Percentiles rank a stretch among this genome's conserved stretches.
Evolutionary conservation across 2,113 vertebrate genomes (phyloP).

Genomic region (Amazona vittata): DNA sequence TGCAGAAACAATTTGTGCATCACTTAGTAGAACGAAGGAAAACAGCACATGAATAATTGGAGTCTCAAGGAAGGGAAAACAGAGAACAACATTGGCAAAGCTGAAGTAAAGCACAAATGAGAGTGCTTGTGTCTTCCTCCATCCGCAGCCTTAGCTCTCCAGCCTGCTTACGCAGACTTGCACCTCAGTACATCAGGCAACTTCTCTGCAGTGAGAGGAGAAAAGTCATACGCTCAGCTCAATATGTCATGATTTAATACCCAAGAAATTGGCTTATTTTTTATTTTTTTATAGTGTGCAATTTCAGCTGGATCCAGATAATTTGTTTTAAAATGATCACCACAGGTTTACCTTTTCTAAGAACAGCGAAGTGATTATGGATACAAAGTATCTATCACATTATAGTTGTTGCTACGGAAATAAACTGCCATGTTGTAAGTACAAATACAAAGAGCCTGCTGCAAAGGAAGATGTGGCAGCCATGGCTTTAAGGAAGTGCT

Average conservation of each 20-base stretch:
- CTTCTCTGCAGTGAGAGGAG: neutral
- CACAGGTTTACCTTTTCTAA: neutral
- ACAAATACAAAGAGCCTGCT: neutral
- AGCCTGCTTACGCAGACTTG: neutral
- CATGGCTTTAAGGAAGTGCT: neutral
- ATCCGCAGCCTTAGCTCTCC: neutral
- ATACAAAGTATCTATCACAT: neutral
- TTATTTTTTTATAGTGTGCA: neutral
- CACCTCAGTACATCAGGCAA: rapidly evolving
- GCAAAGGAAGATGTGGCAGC: neutral
- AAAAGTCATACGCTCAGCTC: neutral
- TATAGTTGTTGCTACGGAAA: conserved; percentile 1
- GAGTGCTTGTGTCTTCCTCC: neutral
- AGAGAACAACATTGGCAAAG: neutral
- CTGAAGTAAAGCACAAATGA: neutral
- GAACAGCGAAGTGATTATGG: neutral
- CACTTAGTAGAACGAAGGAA: neutral
- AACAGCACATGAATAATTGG: neutral
- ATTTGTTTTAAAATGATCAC: neutral
- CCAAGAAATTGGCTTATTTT: neutral
- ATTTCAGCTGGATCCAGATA: neutral
- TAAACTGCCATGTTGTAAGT: neutral
- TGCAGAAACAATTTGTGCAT: neutral
- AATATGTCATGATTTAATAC: neutral
- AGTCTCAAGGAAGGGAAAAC: conserved; percentile 9